Conservation (phyloP, 2,797 vertebrate species). For the Rhynchotus rufescens region DNA sequence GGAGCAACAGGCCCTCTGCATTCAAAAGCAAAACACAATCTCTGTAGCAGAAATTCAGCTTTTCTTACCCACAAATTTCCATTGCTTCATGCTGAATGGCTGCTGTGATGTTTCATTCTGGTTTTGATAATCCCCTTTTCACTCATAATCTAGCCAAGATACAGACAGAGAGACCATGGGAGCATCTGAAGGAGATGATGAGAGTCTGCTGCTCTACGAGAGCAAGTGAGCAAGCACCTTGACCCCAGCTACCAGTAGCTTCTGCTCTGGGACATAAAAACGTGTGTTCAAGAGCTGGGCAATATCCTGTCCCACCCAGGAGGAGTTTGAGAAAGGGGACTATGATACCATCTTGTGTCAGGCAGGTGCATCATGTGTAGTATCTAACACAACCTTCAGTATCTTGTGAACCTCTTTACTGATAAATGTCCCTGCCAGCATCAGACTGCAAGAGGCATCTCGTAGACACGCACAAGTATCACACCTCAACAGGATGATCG, state of each 20-base stretch:
- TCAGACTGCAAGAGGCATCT: background rate
- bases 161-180: constrained; percentile 6
- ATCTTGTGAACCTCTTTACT: too few relatives aligned
- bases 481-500: background rate
- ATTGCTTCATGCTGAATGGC: constrained; percentile 27
- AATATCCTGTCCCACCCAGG: too few relatives aligned
- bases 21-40: constrained; percentile 44
- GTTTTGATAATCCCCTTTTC: constrained; percentile 39
- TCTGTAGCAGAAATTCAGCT: background rate
- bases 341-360: too few relatives aligned
- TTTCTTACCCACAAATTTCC: constrained; percentile 45
- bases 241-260: background rate
- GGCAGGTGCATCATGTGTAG: too few relatives aligned
- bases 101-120: constrained; percentile 45
- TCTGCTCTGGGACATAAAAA: background rate
- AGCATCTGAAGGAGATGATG: constrained; percentile 64
- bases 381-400: too few relatives aligned
- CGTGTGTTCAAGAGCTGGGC: background rate
- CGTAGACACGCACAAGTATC: fast-evolving
- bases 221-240: background rate
- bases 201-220: background rate
- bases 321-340: too few relatives aligned
- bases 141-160: background rate
- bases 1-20: background rate
- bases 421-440: too few relatives aligned